A percentile compares a stretch with the other conserved stretches of the same genome.
phyloP scores from a whole-genome alignment of 1,140 invertebrate species.

The Trichoplusia ni region DNA sequence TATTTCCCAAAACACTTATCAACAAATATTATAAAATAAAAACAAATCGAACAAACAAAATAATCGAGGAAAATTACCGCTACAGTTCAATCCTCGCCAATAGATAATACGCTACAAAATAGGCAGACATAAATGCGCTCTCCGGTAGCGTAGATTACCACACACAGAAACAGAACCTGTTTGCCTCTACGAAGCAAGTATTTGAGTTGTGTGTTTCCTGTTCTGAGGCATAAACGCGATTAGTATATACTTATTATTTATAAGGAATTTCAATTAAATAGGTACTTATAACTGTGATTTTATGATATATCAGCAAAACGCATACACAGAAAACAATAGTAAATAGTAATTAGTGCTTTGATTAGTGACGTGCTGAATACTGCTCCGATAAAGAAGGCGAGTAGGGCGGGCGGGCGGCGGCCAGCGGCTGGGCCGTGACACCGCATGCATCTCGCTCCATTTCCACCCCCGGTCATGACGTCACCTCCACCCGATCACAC shows the following conservation, averaged over 20 bases:
- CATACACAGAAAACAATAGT: background rate
- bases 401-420: slow-evolving; percentile 37
- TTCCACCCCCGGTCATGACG: slow-evolving; percentile 71
- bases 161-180: slow-evolving; percentile 33
- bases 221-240: slow-evolving; percentile 11
- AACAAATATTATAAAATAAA: too few species aligned
- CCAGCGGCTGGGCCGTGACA: too few species aligned
- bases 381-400: too few species aligned
- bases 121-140: slow-evolving; percentile 11
- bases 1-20: too few species aligned
- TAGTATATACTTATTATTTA: slow-evolving; percentile 8
- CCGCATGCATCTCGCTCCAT: slow-evolving; percentile 65
- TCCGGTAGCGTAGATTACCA: slow-evolving; percentile 19
- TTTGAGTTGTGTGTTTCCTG: slow-evolving; percentile 37
- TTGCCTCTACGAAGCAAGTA: slow-evolving; percentile 30
- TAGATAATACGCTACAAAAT: background rate
- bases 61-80: too few species aligned
- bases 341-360: background rate
- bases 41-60: too few species aligned
- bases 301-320: slow-evolving; percentile 7
- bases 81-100: too few species aligned
- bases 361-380: too few species aligned
- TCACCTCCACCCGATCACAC: slow-evolving; percentile 53
- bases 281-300: slow-evolving; percentile 23
- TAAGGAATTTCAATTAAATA: slow-evolving; percentile 20